These are phyloP conservation scores for Mamestra configurata DNA, from an alignment of 1,140 invertebrate genomes.

Conservation along the genomic window DNA sequence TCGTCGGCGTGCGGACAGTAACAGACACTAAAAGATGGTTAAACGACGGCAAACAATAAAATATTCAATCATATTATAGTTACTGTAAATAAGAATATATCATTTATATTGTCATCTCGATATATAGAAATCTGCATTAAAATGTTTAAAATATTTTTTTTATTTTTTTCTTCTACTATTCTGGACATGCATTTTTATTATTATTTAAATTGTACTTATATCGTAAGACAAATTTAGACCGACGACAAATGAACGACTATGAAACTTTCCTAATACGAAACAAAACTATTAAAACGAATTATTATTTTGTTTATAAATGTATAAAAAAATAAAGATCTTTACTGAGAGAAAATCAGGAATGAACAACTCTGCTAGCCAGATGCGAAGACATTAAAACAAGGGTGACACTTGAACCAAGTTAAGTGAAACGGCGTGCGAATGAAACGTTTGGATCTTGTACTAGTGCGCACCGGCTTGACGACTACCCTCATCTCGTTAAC, in stretches of 20 bases:
- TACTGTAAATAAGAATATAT: conserved; percentile 86
- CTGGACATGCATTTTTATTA: conserved; percentile 78
- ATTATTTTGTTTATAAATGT: conserved; percentile 74
- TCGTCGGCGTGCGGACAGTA: conserved; percentile 43
- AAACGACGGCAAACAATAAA: conserved; percentile 66
- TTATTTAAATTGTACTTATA: conserved; percentile 84
- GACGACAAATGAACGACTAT: conserved; percentile 69
- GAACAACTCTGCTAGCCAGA: conserved; percentile 67
- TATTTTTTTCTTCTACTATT: conserved; percentile 71
- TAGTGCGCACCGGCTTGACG: background rate
- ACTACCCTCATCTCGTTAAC: background rate
- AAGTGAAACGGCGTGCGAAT: conserved; percentile 16
- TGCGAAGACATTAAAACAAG: conserved; percentile 28
- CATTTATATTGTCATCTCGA: conserved; percentile 82
- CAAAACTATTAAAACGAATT: conserved; percentile 58
- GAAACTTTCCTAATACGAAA: conserved; percentile 67
- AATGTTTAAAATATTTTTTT: conserved; percentile 83
- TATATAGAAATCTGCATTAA: conserved; percentile 86
- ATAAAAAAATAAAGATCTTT: conserved; percentile 87
- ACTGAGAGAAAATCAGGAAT: conserved; percentile 82
- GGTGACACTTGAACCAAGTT: conserved; percentile 10
- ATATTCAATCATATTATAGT: conserved; percentile 66
- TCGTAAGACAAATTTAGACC: conserved; percentile 82
- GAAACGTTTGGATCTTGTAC: background rate
- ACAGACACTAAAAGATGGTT: conserved; percentile 54